Evolutionary conservation across 2,797 vertebrate genomes (phyloP).

Genomic region (Acropternis orthonyx): DNA sequence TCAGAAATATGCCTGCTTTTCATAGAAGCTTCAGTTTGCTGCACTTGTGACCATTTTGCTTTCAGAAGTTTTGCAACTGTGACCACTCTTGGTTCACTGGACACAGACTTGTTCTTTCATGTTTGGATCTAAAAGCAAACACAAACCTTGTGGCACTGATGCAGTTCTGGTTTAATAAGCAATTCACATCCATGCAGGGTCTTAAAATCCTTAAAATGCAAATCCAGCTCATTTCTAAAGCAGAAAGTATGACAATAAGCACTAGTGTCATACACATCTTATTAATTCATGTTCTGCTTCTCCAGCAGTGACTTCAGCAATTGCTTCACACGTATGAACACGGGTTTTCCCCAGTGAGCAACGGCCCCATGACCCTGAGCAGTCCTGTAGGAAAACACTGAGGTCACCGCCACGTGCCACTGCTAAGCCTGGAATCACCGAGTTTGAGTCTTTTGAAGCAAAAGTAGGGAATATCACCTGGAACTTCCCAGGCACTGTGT

Average conservation of each 20-base stretch:
- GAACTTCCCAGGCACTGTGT: accelerated
- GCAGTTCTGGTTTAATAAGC: background rate
- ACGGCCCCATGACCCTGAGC: constrained; percentile 16
- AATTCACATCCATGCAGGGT: background rate
- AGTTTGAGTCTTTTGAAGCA: accelerated
- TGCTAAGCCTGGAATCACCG: background rate
- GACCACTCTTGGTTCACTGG: background rate
- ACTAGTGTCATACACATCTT: background rate
- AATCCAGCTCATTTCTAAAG: background rate
- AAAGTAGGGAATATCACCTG: accelerated
- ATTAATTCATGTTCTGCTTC: background rate
- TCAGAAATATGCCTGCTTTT: background rate
- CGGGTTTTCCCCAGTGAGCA: constrained; percentile 1
- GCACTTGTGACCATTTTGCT: background rate
- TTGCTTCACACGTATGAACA: background rate
- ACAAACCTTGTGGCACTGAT: background rate
- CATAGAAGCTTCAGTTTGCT: background rate
- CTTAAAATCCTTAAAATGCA: background rate
- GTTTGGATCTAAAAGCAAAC: background rate
- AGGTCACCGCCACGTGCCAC: background rate
- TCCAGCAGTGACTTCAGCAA: background rate
- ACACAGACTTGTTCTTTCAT: background rate
- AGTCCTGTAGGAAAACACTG: background rate
- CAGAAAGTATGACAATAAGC: background rate
- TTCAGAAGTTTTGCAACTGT: background rate